A percentile compares a stretch with the other conserved stretches of the same genome.
Conservation (phyloP, 2,797 vertebrate species). For the Sebastes diploproa region DNA sequence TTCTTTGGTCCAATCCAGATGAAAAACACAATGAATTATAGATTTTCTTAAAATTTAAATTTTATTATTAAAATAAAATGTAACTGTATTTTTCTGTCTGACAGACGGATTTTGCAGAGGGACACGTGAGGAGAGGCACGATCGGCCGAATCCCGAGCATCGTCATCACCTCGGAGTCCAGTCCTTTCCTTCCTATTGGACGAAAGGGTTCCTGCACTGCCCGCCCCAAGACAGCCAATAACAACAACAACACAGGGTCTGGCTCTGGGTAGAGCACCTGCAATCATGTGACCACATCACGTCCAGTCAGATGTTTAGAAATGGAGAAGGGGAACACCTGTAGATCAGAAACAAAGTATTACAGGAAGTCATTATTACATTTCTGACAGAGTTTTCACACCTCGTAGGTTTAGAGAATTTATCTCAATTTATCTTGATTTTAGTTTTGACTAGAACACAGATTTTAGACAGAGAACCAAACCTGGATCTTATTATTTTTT, state of each 20-base stretch:
- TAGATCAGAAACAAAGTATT: background rate
- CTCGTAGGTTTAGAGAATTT: background rate
- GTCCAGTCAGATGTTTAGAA: background rate
- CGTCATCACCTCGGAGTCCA: slow-evolving; percentile 81
- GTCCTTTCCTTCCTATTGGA: slow-evolving; percentile 74
- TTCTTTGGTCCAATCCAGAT: background rate
- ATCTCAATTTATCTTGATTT: background rate
- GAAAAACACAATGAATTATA: background rate
- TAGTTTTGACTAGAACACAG: background rate
- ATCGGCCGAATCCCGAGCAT: slow-evolving; percentile 85
- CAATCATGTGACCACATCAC: background rate
- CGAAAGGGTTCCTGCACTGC: slow-evolving; percentile 64
- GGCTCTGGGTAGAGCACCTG: slow-evolving; percentile 47
- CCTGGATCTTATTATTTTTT: background rate
- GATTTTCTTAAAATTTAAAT: background rate
- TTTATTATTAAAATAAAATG: background rate
- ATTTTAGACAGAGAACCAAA: background rate
- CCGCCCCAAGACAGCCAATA: slow-evolving; percentile 47
- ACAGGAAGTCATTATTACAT: background rate
- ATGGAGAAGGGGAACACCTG: background rate
- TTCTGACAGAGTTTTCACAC: background rate
- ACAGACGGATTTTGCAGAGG: slow-evolving; percentile 76
- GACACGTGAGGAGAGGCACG: slow-evolving; percentile 56
- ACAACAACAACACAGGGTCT: slow-evolving; percentile 31
- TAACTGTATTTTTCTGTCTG: background rate